Conservation (phyloP, 2,113 vertebrate species). For the Tachysurus vachellii region DNA sequence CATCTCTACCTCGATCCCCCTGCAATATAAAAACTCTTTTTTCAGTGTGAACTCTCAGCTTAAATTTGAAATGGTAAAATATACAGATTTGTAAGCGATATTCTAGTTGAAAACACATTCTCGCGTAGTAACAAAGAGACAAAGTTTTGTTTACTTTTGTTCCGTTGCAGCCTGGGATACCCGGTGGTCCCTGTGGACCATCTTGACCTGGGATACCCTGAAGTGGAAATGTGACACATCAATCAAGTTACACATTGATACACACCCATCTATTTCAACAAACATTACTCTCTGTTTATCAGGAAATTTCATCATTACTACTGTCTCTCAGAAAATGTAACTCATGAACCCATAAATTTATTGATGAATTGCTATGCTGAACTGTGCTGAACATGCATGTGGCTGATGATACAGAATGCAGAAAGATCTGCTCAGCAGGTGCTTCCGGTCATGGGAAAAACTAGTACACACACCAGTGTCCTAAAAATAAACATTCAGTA, state of each 20-base stretch:
- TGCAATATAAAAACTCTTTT: conserved; percentile 63
- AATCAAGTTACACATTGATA: background rate
- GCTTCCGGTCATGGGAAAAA: no score
- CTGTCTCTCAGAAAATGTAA: no score
- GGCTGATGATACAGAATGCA: background rate
- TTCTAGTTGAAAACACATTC: background rate
- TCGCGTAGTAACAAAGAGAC: background rate
- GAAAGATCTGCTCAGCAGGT: background rate
- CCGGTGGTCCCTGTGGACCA: conserved; percentile 83
- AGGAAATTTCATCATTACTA: background rate
- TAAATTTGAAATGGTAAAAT: background rate
- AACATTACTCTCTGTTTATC: background rate
- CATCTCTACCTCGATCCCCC: conserved; percentile 87
- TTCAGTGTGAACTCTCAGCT: background rate
- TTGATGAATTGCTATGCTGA: background rate
- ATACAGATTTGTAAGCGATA: background rate
- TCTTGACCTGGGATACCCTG: conserved; percentile 96
- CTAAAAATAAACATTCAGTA: no score
- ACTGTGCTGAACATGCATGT: background rate
- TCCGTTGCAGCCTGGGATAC: conserved; percentile 97
- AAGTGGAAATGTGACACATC: conserved; percentile 32
- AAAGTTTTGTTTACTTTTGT: conserved; percentile 81
- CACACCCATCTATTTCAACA: background rate
- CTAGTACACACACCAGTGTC: no score
- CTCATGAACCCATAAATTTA: no score